Percentiles rank a stretch among this genome's conserved stretches.
These are phyloP conservation scores for Gambelia wislizenii DNA, from an alignment of 2,797 vertebrate genomes.

Conservation along the genomic window DNA sequence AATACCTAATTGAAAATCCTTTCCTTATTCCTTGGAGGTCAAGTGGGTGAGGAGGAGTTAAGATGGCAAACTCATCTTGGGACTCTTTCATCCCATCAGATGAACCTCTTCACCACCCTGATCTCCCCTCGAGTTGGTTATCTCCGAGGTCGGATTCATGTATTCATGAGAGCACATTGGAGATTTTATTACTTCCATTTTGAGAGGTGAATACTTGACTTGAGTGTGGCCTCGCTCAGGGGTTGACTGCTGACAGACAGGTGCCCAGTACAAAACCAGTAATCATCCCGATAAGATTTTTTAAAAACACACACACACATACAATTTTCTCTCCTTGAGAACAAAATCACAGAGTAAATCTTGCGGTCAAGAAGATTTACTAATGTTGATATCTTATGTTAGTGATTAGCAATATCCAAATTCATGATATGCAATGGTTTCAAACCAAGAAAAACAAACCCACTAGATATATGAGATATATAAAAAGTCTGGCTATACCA, in stretches of 20 bases:
- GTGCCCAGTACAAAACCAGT: neutral
- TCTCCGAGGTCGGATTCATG: neutral
- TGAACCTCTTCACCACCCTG: neutral
- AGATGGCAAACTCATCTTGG: neutral
- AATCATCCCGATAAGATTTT: neutral
- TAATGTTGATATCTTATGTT: neutral
- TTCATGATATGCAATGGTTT: neutral
- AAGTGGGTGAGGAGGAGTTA: slow-evolving; percentile 13
- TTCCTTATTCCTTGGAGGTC: slow-evolving; percentile 42
- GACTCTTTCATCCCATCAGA: neutral
- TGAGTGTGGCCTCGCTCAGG: neutral
- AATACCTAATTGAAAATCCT: slow-evolving; percentile 64
- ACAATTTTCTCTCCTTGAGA: neutral
- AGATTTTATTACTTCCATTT: neutral
- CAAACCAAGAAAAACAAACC: neutral
- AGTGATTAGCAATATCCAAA: neutral
- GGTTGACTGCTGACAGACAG: neutral
- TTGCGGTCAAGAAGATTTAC: neutral
- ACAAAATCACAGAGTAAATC: neutral
- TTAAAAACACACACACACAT: no score
- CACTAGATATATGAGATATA: no score
- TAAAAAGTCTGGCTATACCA: no score
- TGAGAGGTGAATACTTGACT: slow-evolving; percentile 1
- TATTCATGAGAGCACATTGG: neutral
- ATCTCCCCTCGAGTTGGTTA: neutral